Evolutionary conservation across 2,888 invertebrate species (phyloP).

Genomic region (Drosophila pseudotalamancana): DNA sequence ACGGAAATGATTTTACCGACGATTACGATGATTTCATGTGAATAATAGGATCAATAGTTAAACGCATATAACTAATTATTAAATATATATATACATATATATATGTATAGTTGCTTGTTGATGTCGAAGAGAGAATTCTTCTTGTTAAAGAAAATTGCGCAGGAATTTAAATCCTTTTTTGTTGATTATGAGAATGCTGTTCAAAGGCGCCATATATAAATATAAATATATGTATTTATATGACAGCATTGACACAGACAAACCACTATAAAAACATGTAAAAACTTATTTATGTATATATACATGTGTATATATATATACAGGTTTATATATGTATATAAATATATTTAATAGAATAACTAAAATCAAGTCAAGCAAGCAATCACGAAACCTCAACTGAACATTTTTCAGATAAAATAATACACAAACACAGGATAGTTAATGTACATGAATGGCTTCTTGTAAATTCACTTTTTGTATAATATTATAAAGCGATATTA

Average conservation of each 20-base stretch:
- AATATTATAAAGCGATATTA: conserved; percentile 72
- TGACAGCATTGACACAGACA: conserved; percentile 43
- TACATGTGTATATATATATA: background rate
- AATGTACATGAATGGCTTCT: conserved; percentile 67
- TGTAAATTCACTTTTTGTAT: conserved; percentile 76
- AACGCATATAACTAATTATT: conserved; percentile 67
- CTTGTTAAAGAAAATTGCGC: conserved; percentile 68
- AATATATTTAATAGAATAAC: conserved; percentile 49
- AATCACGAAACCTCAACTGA: conserved; percentile 73
- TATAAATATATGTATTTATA: conserved; percentile 58
- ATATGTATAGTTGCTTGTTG: conserved; percentile 72
- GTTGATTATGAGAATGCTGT: conserved; percentile 63
- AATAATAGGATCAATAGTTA: conserved; percentile 73
- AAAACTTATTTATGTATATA: conserved; percentile 20
- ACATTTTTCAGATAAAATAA: conserved; percentile 52
- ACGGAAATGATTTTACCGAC: conserved; percentile 88
- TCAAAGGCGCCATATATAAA: conserved; percentile 46
- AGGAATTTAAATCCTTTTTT: conserved; percentile 68
- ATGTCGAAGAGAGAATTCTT: conserved; percentile 47
- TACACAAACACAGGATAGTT: conserved; percentile 37
- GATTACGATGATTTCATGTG: conserved; percentile 94
- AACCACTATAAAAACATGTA: conserved; percentile 44
- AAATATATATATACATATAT: conserved; percentile 35
- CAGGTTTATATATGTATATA: conserved; percentile 18
- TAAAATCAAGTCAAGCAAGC: conserved; percentile 65